Evolutionary conservation across 2,797 vertebrate genomes (phyloP).

Genomic region (Urocyon cinereoargenteus): DNA sequence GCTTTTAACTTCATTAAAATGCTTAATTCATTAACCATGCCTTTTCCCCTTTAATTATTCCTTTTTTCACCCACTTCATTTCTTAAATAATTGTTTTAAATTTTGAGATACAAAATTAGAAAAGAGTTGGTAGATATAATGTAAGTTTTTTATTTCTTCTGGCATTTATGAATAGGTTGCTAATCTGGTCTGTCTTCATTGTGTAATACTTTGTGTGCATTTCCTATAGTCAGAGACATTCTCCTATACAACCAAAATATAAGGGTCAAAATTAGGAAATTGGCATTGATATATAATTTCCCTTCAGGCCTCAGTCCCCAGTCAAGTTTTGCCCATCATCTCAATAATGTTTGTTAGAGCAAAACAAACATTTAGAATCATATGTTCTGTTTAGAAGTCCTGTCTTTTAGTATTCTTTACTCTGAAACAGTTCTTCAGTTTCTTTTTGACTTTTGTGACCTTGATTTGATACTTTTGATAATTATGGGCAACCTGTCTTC

Average conservation of each 20-base stretch:
- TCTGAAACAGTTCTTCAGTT: neutral
- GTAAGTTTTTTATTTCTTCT: neutral
- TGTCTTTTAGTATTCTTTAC: slow-evolving; percentile 14
- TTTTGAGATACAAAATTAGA: neutral
- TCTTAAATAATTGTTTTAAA: slow-evolving; percentile 22
- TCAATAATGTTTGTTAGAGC: neutral
- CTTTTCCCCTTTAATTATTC: neutral
- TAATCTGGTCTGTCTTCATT: neutral
- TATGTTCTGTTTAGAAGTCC: slow-evolving; percentile 16
- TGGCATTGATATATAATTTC: neutral
- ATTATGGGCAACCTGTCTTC: slow-evolving; percentile 6
- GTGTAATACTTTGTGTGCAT: neutral
- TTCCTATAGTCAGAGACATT: neutral
- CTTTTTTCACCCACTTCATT: neutral
- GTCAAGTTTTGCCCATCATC: slow-evolving; percentile 16
- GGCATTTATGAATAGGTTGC: neutral
- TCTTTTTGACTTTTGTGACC: slow-evolving; percentile 6
- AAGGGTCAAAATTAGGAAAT: neutral
- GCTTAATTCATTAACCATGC: neutral
- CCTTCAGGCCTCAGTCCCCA: neutral
- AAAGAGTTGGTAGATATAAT: neutral
- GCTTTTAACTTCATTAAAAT: slow-evolving; percentile 1
- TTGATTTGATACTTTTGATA: slow-evolving; percentile 51
- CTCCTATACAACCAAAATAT: neutral
- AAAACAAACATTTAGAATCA: neutral